Base-by-base conservation (phyloP, 2,113 vertebrate genomes). In the Rhinoptilus africanus region DNA sequence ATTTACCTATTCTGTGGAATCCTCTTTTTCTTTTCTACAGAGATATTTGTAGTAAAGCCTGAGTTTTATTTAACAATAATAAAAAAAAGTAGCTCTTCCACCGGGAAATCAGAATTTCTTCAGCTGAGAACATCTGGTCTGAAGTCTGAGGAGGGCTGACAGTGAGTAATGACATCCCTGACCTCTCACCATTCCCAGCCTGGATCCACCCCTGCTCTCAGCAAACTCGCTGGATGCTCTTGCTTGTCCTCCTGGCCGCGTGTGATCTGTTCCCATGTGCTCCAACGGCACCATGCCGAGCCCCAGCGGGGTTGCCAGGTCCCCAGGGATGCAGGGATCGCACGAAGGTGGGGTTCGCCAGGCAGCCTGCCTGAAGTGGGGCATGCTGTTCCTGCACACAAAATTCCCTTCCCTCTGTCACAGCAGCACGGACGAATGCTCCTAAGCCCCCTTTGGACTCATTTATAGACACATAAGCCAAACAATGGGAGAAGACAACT, bases 401-500 rank as follows among this genome's bases (percentile, higher is more conserved):
- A 32, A 79, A 82, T 90, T 56, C 43, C 62, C 57, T 85, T 85
- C 30, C 23, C 28, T 60, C 45, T 54, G 43, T 3, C 13, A 30
- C 0, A 41, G 72, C 47, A 69, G 43, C 32, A 47, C 43, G 12
- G 34, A 18, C 2, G 1, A 72, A 45, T 20, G 53, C 67, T 87
- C 43, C 23, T n/a, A 47, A 72, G 30, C 62, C 43, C 26, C 0
- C 0, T 69, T 80, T 39, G 59, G 68, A 80, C 39, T 35, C 3
- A 2, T 60, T 69, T 27, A 19, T 35, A 24, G 2, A 35, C 20
- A 9, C 0, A 0, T 2, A 28, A 0, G 6, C 76, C 76, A 84
- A 67, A 62, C 51, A 23, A n/a, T 6, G 2, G 26, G 62, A 83
- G 63, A 88, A 63, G 32, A 51, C 0, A 16, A 41, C 43, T 39